Conservation (phyloP, 2,888 invertebrate species). For the Nephrotoma flavescens region DNA sequence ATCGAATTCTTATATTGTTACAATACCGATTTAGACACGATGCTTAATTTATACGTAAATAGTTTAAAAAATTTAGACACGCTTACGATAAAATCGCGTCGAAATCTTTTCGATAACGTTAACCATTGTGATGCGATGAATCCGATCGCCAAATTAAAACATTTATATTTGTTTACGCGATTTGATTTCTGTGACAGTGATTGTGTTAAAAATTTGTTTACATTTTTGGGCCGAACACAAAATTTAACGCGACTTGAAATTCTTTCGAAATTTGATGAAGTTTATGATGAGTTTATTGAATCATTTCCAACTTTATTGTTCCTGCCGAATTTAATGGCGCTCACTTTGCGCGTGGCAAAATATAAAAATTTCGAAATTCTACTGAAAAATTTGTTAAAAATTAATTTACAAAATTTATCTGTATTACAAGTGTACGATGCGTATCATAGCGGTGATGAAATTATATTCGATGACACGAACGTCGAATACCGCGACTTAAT, state of each 20-base stretch:
- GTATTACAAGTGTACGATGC: not conserved
- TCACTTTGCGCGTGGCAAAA: not conserved
- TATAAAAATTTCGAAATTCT: not conserved
- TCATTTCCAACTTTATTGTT: not conserved
- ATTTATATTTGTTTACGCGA: not conserved
- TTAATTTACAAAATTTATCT: not conserved
- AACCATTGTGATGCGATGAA: not conserved
- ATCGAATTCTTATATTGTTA: not conserved
- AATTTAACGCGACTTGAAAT: not conserved
- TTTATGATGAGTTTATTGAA: not conserved
- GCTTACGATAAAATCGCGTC: not conserved
- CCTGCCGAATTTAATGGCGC: not conserved
- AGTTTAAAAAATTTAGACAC: not conserved
- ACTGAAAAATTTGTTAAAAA: not conserved
- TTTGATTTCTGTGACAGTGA: not conserved
- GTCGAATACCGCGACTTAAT: not conserved
- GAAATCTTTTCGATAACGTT: not conserved
- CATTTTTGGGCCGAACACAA: not conserved
- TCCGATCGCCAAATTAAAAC: not conserved
- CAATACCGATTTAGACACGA: not conserved
- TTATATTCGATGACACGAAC: not conserved
- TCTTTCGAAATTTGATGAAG: not conserved
- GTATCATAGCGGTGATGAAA: not conserved
- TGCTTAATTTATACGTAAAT: not conserved
- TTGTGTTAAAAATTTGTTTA: not conserved